These are phyloP conservation scores for Perizoma affinitatum DNA, from an alignment of 2,888 invertebrate genomes.

Conservation along the genomic window DNA sequence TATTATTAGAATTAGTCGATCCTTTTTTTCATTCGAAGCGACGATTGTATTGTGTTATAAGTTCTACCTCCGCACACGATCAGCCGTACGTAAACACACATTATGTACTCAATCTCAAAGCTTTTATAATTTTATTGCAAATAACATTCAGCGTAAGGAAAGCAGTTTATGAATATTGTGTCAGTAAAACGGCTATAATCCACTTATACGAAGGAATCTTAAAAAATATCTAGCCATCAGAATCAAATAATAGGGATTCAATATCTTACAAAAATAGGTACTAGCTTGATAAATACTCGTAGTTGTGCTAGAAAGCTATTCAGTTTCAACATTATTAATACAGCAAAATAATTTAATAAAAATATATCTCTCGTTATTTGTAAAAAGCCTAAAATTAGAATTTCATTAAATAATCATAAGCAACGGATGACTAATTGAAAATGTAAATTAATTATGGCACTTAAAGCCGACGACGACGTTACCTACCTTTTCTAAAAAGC, in stretches of 20 bases:
- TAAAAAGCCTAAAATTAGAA: background rate
- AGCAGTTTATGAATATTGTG: too few species aligned
- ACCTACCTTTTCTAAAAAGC: background rate
- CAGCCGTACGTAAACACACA: background rate
- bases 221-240: background rate
- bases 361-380: constrained; percentile 29
- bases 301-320: constrained; percentile 28
- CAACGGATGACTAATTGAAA: constrained; percentile 12
- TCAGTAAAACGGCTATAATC: too few species aligned
- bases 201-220: too few species aligned
- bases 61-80: constrained; percentile 9
- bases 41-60: background rate
- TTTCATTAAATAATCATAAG: background rate
- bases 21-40: constrained; percentile 11
- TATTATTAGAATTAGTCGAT: constrained; percentile 24
- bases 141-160: background rate
- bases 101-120: constrained; percentile 2
- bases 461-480: constrained; percentile 9
- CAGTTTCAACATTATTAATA: constrained; percentile 21
- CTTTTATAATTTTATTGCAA: constrained; percentile 8
- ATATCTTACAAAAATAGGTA: constrained; percentile 15
- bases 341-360: constrained; percentile 26
- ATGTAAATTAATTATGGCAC: constrained; percentile 20
- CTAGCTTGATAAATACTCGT: too few species aligned
- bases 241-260: constrained; percentile 9